Evolutionary conservation across 2,888 invertebrate genomes (phyloP), one percentile per base, ranked within the genome.

Genomic region (Zaprionus lineosus): DNA sequence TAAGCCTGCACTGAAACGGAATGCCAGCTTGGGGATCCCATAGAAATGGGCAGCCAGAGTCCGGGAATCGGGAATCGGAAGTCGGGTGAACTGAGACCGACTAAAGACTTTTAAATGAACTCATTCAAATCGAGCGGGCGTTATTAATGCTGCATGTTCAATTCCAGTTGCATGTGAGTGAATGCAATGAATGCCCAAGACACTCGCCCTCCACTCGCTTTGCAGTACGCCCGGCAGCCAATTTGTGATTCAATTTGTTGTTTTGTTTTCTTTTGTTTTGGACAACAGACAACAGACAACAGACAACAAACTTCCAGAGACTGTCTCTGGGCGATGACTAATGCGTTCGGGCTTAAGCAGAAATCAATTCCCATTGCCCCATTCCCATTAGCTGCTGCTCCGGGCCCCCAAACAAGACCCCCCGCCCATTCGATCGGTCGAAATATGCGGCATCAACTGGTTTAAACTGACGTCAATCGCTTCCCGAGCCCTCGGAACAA

Each of bases 121-220:
- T 63, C 68, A 68, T 68, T 68, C 68, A 74, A 61, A 61, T 47
- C 40, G 41, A 41, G 52, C 44, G 52, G 34, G 34, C 37, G 63
- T 62, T 62, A 77, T 74, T 81, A 65, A 71, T 63, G 52, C 53
- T 63, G 39, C 65, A 68, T 66, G 57, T 71, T 66, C 68, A 68
- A 78, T 74, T 74, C 56, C 74, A 74, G 81, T 81, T 74, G n/a
- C n/a, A 72, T 71, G 68, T 11, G 57, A 59, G 53, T 55, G 15
- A 2, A 18, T 29, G 14, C 51, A 21, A 44, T 39, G 34, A 57
- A 36, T 47, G 47, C 44, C 39, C 47, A 47, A 48, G 12, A 43
- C 18, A 52, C 33, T 19, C 11, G 4, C 18, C 44, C 39, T 15
- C 11, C 29, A 11, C 11, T 3, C 29, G n/a, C 24, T 24, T n/a